Evolutionary conservation across 2,797 vertebrate genomes (phyloP), one percentile per base, ranked within the genome.

Genomic region (Periparus ater): DNA sequence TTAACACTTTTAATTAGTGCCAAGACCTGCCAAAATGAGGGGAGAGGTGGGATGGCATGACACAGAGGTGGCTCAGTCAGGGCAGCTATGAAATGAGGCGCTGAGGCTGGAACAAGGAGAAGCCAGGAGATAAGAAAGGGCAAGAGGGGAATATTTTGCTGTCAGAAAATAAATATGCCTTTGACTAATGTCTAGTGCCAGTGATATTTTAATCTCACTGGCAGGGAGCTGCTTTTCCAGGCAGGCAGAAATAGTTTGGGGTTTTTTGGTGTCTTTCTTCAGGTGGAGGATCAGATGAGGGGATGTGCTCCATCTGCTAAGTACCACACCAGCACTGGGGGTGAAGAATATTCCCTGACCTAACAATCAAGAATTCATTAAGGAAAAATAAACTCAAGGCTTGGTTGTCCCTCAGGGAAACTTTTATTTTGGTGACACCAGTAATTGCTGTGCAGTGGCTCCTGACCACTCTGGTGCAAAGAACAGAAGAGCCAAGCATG

Each of bases 121-220:
- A 89, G 42, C 74, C 14, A 12, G 30, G 68, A 97, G 96, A 98
- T 97, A 98, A 97, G 93, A 91, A 75, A 97, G 96, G 95, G 95
- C 96, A 97, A 92, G 91, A 96, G 82, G 92, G 93, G 94, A 97
- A 91, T 84, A 85, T 85, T 97, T 92, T 96, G 96, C 89, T 97
- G 97, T 98, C 96, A 98, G 96, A 97, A 97, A 94, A 97, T 86
- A 97, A 97, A 95, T 91, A 91, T 78, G 85, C 50, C 92, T 89
- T 47, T 90, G 87, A 80, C 62, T 55, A 84, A 93, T 30, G 29
- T 86, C 88, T 94, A 95, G 78, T 76, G 92, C 83, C 77, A 85
- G 70, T 54, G 92, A 96, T 93, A 85, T 91, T 96, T 96, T 96
- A 94, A 96, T 97, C 91, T 96, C 61, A n/a, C 74, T 94, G 91